Conservation (phyloP, 2,113 vertebrate species). For the Pantherophis guttatus region DNA sequence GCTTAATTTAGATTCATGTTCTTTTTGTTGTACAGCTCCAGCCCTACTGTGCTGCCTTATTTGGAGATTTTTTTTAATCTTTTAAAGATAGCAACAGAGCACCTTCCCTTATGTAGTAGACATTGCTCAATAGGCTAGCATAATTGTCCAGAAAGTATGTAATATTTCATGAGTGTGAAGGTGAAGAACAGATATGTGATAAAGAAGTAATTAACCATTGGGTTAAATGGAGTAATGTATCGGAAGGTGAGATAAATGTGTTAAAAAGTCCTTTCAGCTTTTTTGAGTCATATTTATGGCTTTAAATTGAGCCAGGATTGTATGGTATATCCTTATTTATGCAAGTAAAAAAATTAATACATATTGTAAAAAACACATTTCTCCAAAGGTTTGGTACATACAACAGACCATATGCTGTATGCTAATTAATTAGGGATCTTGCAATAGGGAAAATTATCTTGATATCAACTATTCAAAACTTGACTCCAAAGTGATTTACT, state of each 20-base stretch:
- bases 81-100: neutral
- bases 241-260: neutral
- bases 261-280: neutral
- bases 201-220: neutral
- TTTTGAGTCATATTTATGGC: neutral
- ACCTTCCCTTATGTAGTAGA: neutral
- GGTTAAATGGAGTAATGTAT: neutral
- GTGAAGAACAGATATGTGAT: neutral
- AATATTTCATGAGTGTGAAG: neutral
- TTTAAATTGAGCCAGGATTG: neutral
- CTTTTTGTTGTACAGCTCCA: neutral
- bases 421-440: neutral
- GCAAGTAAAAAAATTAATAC: neutral
- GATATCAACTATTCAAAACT: neutral
- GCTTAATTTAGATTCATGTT: conserved; percentile 5
- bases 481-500: neutral
- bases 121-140: neutral
- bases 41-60: neutral
- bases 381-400: neutral
- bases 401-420: neutral
- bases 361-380: neutral
- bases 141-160: neutral
- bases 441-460: neutral
- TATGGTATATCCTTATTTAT: neutral
- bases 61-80: neutral